These are phyloP conservation scores for Pogonognathellus flavescens DNA, from an alignment of 1,140 invertebrate species.

Conservation along the genomic window DNA sequence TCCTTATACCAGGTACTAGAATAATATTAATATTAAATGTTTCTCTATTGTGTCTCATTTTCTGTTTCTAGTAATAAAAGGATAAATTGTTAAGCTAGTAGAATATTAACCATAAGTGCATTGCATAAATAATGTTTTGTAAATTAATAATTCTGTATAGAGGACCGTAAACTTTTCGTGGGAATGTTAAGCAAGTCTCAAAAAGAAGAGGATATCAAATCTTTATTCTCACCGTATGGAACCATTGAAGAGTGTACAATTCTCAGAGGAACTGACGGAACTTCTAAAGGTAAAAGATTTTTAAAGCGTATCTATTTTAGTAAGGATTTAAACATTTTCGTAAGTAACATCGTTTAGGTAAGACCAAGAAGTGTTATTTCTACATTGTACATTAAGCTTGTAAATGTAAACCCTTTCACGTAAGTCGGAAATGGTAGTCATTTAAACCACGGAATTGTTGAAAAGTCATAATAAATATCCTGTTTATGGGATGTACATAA, in stretches of 20 bases:
- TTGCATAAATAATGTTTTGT: too few relatives aligned
- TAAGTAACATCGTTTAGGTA: neutral
- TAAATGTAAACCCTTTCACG: neutral
- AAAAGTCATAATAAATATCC: neutral
- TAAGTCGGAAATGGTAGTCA: neutral
- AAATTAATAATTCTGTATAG: conserved; percentile 70
- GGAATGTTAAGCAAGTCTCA: conserved; percentile 99
- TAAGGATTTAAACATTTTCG: neutral
- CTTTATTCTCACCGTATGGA: conserved; percentile 95
- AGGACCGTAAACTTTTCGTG: conserved; percentile 99
- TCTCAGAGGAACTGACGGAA: conserved; percentile 94
- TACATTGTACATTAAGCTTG: neutral
- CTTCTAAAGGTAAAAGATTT: conserved; percentile 88
- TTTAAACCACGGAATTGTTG: neutral
- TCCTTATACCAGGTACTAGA: too few relatives aligned
- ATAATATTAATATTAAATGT: too few relatives aligned
- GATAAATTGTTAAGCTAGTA: too few relatives aligned
- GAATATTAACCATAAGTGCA: too few relatives aligned
- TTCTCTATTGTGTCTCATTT: neutral
- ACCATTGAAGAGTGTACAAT: conserved; percentile 99
- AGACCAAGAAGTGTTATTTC: neutral
- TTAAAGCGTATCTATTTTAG: neutral
- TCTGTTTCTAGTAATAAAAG: too few relatives aligned
- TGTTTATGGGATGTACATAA: too few relatives aligned
- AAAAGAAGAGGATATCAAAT: conserved; percentile 93